Evolutionary conservation across 2,888 invertebrate species (phyloP).

Genomic region (Macrosoma leucophasiata): DNA sequence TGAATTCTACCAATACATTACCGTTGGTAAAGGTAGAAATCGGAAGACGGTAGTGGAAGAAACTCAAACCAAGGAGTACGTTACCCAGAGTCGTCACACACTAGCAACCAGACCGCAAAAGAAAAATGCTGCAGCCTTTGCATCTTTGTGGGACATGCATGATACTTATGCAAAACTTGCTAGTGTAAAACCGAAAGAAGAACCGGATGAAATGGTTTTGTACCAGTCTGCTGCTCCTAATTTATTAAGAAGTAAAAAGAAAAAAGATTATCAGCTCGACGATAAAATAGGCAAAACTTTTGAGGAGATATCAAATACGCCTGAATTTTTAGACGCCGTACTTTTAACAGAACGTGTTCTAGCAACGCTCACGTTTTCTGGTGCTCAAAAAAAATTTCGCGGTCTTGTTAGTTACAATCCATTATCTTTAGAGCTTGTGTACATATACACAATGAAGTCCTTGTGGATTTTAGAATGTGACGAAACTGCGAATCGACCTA

Average conservation of each 20-base stretch:
- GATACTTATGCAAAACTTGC: slow-evolving; percentile 78
- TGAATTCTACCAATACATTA: slow-evolving; percentile 79
- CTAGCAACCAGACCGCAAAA: slow-evolving; percentile 72
- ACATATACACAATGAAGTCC: slow-evolving; percentile 78
- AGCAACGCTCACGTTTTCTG: slow-evolving; percentile 79
- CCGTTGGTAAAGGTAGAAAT: slow-evolving; percentile 79
- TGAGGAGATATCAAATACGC: slow-evolving; percentile 40
- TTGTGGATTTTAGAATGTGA: slow-evolving; percentile 80
- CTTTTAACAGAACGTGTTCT: slow-evolving; percentile 82
- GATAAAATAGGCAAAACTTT: slow-evolving; percentile 37
- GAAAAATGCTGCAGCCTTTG: slow-evolving; percentile 77
- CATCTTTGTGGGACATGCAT: slow-evolving; percentile 86
- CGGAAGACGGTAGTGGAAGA: slow-evolving; percentile 80
- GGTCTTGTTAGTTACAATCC: slow-evolving; percentile 79
- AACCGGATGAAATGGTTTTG: slow-evolving; percentile 65
- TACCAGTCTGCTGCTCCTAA: slow-evolving; percentile 52
- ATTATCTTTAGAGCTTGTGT: slow-evolving; percentile 77
- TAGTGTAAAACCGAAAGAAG: slow-evolving; percentile 35
- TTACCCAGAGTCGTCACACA: slow-evolving; percentile 80
- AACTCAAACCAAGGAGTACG: slow-evolving; percentile 79
- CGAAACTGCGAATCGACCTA: slow-evolving; percentile 70
- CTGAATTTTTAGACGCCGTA: slow-evolving; percentile 77
- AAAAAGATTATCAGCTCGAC: slow-evolving; percentile 19
- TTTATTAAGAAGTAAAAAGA: slow-evolving; percentile 46
- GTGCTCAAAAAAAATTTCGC: slow-evolving; percentile 82